Evolutionary conservation across 2,797 vertebrate species (phyloP).

Genomic region (Chaetodon trifasciatus): DNA sequence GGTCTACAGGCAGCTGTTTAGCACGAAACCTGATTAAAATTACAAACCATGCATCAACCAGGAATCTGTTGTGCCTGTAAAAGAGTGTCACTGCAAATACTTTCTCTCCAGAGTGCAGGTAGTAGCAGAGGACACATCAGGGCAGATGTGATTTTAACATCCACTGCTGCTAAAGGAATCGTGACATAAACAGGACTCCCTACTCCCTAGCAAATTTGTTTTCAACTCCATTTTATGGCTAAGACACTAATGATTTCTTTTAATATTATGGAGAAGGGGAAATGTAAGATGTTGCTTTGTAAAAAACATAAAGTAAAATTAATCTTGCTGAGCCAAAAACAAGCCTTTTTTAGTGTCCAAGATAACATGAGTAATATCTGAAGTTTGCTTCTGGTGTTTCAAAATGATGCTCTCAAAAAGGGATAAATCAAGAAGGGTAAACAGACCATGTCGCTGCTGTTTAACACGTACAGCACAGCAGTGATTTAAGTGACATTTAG

Average conservation of each 20-base stretch:
- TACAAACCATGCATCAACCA: slow-evolving; percentile 79
- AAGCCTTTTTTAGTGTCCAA: not conserved
- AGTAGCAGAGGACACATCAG: slow-evolving; percentile 45
- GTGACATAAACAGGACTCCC: slow-evolving; percentile 32
- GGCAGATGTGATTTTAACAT: slow-evolving; percentile 58
- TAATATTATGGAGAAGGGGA: not conserved
- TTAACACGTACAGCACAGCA: not conserved
- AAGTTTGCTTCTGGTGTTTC: not conserved
- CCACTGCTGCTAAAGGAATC: slow-evolving; percentile 43
- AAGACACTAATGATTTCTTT: slow-evolving; percentile 1
- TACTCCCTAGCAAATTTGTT: slow-evolving; percentile 29
- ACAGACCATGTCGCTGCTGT: not conserved
- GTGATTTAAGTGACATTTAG: not conserved
- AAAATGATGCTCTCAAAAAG: not conserved
- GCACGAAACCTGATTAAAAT: slow-evolving; percentile 85
- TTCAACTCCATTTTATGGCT: slow-evolving; percentile 35
- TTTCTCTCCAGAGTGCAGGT: slow-evolving; percentile 54
- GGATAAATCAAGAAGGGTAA: not conserved
- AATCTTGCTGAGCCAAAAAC: not conserved
- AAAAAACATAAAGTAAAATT: not conserved
- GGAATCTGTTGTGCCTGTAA: slow-evolving; percentile 72
- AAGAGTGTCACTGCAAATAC: slow-evolving; percentile 72
- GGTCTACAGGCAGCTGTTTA: slow-evolving; percentile 85
- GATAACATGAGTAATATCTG: not conserved
- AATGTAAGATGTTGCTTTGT: not conserved